phyloP scores from a whole-genome alignment of 2,888 invertebrate genomes.

The Bimastos eiseni region DNA sequence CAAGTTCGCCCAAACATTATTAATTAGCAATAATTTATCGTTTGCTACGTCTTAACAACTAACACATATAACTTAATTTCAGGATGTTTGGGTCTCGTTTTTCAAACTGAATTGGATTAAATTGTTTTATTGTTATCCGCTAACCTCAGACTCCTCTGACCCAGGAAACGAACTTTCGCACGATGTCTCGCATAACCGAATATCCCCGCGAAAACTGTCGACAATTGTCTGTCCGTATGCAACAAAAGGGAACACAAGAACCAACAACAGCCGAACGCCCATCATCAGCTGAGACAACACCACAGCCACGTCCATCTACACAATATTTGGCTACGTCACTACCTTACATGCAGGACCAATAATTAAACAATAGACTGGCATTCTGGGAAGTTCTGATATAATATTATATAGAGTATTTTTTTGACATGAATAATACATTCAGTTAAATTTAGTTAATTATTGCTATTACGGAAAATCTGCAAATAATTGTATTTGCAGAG shows the following conservation, averaged over 20 bases:
- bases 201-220: conserved; percentile 14
- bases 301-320: not conserved
- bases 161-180: conserved; percentile 18
- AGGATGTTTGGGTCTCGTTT: not conserved
- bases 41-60: not conserved
- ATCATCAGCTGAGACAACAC: not conserved
- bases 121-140: not conserved
- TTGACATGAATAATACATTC: too few relatives aligned
- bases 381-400: too few relatives aligned
- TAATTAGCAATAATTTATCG: too few relatives aligned
- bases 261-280: not conserved
- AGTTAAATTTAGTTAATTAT: too few relatives aligned
- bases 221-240: not conserved
- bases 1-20: too few relatives aligned
- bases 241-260: not conserved
- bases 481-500: too few relatives aligned
- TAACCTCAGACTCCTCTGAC: not conserved
- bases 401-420: too few relatives aligned
- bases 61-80: not conserved
- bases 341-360: not conserved
- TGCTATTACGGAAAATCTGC: too few relatives aligned
- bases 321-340: not conserved
- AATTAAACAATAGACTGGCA: too few relatives aligned
- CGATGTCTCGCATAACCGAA: conserved; percentile 15
- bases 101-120: not conserved